These are phyloP conservation scores for Amphiprion clarkii DNA, from an alignment of 2,797 vertebrate genomes.

Conservation along the genomic window DNA sequence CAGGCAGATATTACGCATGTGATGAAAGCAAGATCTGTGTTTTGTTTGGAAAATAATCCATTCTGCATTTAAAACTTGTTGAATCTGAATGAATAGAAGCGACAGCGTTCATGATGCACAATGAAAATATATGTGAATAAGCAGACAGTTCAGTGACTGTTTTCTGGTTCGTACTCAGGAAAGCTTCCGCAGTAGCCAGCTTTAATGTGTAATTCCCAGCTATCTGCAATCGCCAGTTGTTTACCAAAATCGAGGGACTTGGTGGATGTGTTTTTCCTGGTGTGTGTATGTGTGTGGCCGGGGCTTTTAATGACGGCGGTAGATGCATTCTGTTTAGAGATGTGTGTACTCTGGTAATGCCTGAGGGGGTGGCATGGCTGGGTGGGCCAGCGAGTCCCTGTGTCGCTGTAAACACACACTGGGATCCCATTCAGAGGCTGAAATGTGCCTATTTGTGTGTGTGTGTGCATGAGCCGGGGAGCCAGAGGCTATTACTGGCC, in stretches of 20 bases:
- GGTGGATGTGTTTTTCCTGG: constrained; percentile 41
- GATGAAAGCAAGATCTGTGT: not conserved
- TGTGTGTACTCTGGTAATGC: constrained; percentile 54
- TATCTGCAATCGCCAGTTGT: constrained; percentile 67
- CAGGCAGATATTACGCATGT: not conserved
- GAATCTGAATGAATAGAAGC: not conserved
- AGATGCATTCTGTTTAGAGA: constrained; percentile 46
- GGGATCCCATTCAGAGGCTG: constrained; percentile 76
- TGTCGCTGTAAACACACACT: constrained; percentile 75
- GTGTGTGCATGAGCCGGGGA: constrained; percentile 66
- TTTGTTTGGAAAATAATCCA: not conserved
- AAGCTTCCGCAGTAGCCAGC: constrained; percentile 31
- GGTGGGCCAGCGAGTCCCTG: constrained; percentile 59
- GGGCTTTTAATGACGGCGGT: constrained; percentile 52
- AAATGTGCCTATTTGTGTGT: constrained; percentile 49
- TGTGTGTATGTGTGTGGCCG: constrained; percentile 17
- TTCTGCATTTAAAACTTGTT: constrained; percentile 6
- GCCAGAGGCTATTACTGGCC: constrained; percentile 84
- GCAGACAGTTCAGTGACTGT: not conserved
- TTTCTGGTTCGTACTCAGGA: constrained; percentile 9
- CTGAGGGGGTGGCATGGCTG: constrained; percentile 48
- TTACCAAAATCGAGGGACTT: constrained; percentile 58
- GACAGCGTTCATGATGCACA: not conserved
- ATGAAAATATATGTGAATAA: constrained; percentile 6
- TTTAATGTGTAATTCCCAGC: constrained; percentile 56